phyloP scores from a whole-genome alignment of 2,113 vertebrate species.

The Hepsetus odoe region DNA sequence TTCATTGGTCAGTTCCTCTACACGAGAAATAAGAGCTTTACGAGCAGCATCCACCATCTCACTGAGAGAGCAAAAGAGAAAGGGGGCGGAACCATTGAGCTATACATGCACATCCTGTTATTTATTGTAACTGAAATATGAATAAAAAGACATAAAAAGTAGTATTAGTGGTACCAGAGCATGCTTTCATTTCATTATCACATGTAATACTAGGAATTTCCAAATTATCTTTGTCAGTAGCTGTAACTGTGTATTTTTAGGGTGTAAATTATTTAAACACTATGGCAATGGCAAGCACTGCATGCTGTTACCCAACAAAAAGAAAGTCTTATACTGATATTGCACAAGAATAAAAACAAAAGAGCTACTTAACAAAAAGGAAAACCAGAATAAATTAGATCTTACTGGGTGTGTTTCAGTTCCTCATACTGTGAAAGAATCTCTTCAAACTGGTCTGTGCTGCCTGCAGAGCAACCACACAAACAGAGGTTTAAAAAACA shows the following conservation, averaged over 20 bases:
- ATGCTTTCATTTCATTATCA: not conserved
- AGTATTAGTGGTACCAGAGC: not conserved
- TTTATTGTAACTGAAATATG: not conserved
- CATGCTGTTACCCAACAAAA: not conserved
- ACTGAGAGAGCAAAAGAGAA: slow-evolving; percentile 50
- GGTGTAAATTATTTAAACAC: too few species aligned
- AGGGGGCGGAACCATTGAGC: not conserved
- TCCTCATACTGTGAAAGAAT: slow-evolving; percentile 77
- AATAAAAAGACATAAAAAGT: not conserved
- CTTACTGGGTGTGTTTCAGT: slow-evolving; percentile 79
- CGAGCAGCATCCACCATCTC: slow-evolving; percentile 73
- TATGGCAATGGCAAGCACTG: not conserved
- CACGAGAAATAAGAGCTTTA: slow-evolving; percentile 74
- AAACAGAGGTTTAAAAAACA: slow-evolving; percentile 9
- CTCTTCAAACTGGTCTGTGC: slow-evolving; percentile 74
- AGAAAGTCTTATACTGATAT: not conserved
- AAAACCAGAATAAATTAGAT: slow-evolving; percentile 47
- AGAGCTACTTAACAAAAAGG: slow-evolving; percentile 1
- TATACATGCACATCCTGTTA: not conserved
- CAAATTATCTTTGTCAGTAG: not conserved
- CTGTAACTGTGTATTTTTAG: too few species aligned
- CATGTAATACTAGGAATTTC: not conserved
- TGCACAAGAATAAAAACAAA: not conserved
- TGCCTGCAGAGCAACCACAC: slow-evolving; percentile 63
- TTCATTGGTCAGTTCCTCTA: slow-evolving; percentile 77